Conservation (phyloP, 2,888 invertebrate genomes). For the Oscheius myriophilus region DNA sequence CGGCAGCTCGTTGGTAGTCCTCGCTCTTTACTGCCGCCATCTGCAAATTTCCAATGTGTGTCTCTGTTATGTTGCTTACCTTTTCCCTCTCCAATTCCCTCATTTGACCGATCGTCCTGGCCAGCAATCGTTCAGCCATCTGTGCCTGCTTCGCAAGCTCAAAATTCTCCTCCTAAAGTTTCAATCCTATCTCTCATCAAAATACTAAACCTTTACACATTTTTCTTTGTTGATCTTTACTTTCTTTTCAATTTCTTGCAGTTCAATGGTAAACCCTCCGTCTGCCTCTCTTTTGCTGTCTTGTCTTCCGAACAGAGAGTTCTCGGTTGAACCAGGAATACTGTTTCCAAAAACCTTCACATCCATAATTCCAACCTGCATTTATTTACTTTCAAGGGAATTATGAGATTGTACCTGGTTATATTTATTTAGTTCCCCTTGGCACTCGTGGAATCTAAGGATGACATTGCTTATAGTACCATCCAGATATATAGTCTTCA, state of each 20-base stretch:
- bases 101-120: slow-evolving; percentile 51
- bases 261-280: slow-evolving; percentile 46
- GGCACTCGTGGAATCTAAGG: slow-evolving; percentile 34
- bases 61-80: slow-evolving; percentile 18
- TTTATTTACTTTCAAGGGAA: neutral
- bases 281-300: slow-evolving; percentile 17
- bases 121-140: slow-evolving; percentile 41
- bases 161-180: slow-evolving; percentile 41
- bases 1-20: slow-evolving; percentile 62
- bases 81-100: slow-evolving; percentile 55
- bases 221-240: slow-evolving; percentile 49
- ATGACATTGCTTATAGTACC: slow-evolving; percentile 37
- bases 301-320: slow-evolving; percentile 27
- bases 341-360: slow-evolving; percentile 49
- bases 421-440: slow-evolving; percentile 38
- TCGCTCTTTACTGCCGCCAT: slow-evolving; percentile 31
- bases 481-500: slow-evolving; percentile 56
- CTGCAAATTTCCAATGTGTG: neutral
- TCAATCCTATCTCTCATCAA: neutral
- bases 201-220: slow-evolving; percentile 37
- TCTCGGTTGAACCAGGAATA: slow-evolving; percentile 34
- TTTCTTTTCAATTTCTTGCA: slow-evolving; percentile 37
- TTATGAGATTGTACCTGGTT: slow-evolving; percentile 29
- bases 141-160: slow-evolving; percentile 56
- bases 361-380: slow-evolving; percentile 51